A percentile compares a stretch with the other conserved stretches of the same genome.
Conservation (phyloP, 2,113 vertebrate species). For the Sinocyclocheilus grahami region DNA sequence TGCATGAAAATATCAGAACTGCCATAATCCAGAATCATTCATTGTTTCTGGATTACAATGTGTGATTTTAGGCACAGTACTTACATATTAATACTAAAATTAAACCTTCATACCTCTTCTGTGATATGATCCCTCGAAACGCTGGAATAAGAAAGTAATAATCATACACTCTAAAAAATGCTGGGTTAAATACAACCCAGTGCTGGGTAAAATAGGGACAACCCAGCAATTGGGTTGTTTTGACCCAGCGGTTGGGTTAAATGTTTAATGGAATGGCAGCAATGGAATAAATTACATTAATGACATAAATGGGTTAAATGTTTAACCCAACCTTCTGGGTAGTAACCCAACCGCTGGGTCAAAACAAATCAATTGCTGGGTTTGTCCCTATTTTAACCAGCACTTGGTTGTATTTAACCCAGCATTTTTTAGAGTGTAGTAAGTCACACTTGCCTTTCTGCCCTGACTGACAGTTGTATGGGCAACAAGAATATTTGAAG, state of each 20-base stretch:
- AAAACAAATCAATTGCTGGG: too few relatives aligned
- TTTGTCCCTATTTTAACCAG: too few relatives aligned
- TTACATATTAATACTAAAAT: background rate
- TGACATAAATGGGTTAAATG: too few relatives aligned
- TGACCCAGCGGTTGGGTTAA: too few relatives aligned
- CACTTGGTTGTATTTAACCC: too few relatives aligned
- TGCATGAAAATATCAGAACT: background rate
- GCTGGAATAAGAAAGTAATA: background rate
- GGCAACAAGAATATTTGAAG: background rate
- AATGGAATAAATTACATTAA: too few relatives aligned
- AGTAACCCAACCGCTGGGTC: too few relatives aligned
- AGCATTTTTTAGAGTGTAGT: background rate
- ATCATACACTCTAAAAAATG: background rate
- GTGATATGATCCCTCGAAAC: background rate
- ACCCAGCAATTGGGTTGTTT: too few relatives aligned
- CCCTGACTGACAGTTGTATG: background rate
- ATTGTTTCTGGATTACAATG: constrained; percentile 5
- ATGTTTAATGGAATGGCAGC: too few relatives aligned
- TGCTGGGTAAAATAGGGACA: too few relatives aligned
- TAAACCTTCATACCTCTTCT: constrained; percentile 22
- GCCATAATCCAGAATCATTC: background rate
- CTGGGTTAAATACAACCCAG: too few relatives aligned
- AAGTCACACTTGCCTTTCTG: background rate
- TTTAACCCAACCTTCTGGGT: too few relatives aligned
- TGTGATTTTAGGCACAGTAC: background rate